Evolutionary conservation across 2,888 invertebrate genomes (phyloP), one percentile per base, ranked within the genome.

Genomic region (Slavum lentiscoides): DNA sequence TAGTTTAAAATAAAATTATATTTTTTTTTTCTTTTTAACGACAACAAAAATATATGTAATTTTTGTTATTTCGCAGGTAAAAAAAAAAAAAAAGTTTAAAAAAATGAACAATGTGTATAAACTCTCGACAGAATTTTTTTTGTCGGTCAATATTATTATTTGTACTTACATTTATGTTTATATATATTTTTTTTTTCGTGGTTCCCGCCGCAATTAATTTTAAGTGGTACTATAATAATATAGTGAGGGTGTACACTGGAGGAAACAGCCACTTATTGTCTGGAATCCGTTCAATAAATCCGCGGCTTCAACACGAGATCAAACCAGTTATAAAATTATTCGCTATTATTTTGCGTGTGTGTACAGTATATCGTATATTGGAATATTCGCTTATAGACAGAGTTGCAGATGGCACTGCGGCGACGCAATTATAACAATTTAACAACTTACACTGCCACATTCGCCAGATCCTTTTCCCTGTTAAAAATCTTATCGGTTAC

Each of bases 231-330:
- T 30, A 9, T 30, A 30, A 30, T 30, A 30, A 39, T 7, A 39
- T 21, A n/a, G 8, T n/a, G 9, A 59, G 30, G 62, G 66, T 30
- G 30, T 55, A 23, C 17, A 13, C 19, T 39, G 39, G 19, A 74
- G 74, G 74, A 74, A 66, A 66, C 39, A 23, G 19, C 23, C 55
- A 66, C 59, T 68, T 68, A 68, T 68, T 59, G 23, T n/a, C 23
- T 59, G 15, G 23, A 76, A 59, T 30, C 37, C 59, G 67, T 68
- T 76, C 15, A 68, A 49, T 61, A n/a, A 30, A 68, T 75, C 19
- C 4, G 30, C 4, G 7, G 9, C 19, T 39, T 55, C 21, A n/a
- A 73, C 58, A 58, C 53, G 39, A 43, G 23, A 30, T 30, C n/a
- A 23, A 58, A 67, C 19, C 43, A 8, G 43, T 59, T 58, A 67